Evolutionary conservation across 2,113 vertebrate genomes (phyloP).

Genomic region (Chascanopsetta lugubris): DNA sequence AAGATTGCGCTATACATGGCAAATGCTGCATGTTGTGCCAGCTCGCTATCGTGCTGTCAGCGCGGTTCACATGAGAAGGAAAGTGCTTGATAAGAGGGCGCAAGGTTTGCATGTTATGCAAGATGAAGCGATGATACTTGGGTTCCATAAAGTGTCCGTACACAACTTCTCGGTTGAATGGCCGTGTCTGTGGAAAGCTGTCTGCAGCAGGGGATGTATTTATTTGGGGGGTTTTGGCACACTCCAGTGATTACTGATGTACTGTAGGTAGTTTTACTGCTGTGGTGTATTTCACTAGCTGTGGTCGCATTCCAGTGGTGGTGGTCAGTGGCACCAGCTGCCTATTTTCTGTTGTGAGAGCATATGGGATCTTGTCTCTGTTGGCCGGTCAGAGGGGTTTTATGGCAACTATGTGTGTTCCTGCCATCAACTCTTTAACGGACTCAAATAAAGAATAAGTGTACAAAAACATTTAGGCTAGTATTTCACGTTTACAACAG

Average conservation of each 20-base stretch:
- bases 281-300: slow-evolving; percentile 74
- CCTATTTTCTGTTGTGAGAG: slow-evolving; percentile 66
- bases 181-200: slow-evolving; percentile 42
- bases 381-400: slow-evolving; percentile 48
- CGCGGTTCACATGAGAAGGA: slow-evolving; percentile 71
- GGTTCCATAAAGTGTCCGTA: slow-evolving; percentile 45
- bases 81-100: slow-evolving; percentile 64
- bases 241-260: slow-evolving; percentile 71
- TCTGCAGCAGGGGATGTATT: slow-evolving; percentile 58
- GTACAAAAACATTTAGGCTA: background rate
- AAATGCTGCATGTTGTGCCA: slow-evolving; percentile 71
- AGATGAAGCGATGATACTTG: slow-evolving; percentile 59
- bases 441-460: slow-evolving; percentile 8
- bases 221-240: slow-evolving; percentile 67
- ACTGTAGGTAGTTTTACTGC: slow-evolving; percentile 73
- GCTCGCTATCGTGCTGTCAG: slow-evolving; percentile 68
- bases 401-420: slow-evolving; percentile 30
- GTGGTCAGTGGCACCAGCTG: slow-evolving; percentile 67
- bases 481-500: background rate
- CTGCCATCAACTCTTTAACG: slow-evolving; percentile 21
- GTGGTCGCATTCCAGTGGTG: slow-evolving; percentile 75
- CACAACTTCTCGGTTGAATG: slow-evolving; percentile 51
- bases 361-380: slow-evolving; percentile 62
- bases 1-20: slow-evolving; percentile 71
- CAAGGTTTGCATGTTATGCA: slow-evolving; percentile 57